A percentile compares a stretch with the other conserved stretches of the same genome.
These are phyloP conservation scores for Cordilura impudica DNA, from an alignment of 2,888 invertebrate genomes.

Conservation along the genomic window DNA sequence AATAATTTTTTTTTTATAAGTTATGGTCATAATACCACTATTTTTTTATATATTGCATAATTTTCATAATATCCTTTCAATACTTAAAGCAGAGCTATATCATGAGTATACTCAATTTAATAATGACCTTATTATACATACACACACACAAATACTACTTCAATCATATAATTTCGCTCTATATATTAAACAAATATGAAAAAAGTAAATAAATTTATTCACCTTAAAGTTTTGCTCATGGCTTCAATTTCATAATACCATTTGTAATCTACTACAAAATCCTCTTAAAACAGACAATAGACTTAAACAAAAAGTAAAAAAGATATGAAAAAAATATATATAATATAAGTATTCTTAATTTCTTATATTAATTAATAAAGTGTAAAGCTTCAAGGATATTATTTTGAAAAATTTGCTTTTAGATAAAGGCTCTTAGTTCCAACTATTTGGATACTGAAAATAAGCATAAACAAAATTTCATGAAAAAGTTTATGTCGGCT, in stretches of 20 bases:
- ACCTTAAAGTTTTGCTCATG: slow-evolving; percentile 36
- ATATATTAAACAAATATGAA: neutral
- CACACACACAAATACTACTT: slow-evolving; percentile 12
- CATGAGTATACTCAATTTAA: slow-evolving; percentile 15
- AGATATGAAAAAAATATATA: neutral
- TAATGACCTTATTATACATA: slow-evolving; percentile 14
- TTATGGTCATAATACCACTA: neutral
- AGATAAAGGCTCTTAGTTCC: too few relatives aligned
- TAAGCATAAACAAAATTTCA: too few relatives aligned
- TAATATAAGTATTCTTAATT: neutral
- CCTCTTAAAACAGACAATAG: slow-evolving; percentile 48
- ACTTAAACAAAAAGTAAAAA: slow-evolving; percentile 16
- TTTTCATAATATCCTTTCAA: slow-evolving; percentile 9
- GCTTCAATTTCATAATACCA: slow-evolving; percentile 46
- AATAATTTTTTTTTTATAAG: slow-evolving; percentile 16
- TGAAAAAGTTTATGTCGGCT: too few relatives aligned
- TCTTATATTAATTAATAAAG: too few relatives aligned
- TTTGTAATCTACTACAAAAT: slow-evolving; percentile 51
- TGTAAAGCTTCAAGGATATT: too few relatives aligned
- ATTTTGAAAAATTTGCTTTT: too few relatives aligned
- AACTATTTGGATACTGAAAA: too few relatives aligned
- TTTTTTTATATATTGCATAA: neutral
- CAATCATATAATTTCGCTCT: neutral
- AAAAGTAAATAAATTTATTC: neutral
- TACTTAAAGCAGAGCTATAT: neutral